A percentile compares a stretch with the other conserved stretches of the same genome.
Conservation (phyloP, 53 echinoderm and acorn worm genomes). For the Crossaster papposus region DNA sequence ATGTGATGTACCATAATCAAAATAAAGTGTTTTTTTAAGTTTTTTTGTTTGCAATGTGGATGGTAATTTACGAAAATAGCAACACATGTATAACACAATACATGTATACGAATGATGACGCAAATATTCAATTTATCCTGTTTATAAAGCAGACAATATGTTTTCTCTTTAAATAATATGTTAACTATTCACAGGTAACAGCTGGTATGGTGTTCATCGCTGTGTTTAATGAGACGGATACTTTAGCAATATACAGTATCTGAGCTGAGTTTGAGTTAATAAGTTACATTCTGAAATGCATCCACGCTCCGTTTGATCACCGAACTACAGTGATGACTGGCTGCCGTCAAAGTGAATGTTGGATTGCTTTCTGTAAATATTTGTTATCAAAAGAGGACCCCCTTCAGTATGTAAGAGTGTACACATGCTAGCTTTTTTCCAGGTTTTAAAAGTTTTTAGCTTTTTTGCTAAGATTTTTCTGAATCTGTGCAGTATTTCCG, state of each 20-base stretch:
- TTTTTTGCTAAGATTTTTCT: no score
- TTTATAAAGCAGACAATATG: not conserved
- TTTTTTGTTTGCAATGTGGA: no score
- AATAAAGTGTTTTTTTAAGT: no score
- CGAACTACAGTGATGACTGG: not conserved
- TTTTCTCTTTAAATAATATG: not conserved
- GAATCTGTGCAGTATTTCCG: no score
- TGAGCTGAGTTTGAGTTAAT: not conserved
- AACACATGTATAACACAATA: no score
- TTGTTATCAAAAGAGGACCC: not conserved
- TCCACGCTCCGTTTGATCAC: not conserved
- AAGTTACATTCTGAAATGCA: not conserved
- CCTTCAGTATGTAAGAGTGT: not conserved
- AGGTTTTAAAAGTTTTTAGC: no score
- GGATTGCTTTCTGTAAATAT: not conserved
- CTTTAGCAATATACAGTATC: not conserved
- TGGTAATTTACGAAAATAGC: not conserved
- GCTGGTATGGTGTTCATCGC: slow-evolving; percentile 1
- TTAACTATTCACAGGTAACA: slow-evolving; percentile 9
- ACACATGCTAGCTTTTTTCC: no score
- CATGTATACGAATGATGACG: no score
- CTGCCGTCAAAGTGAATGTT: not conserved
- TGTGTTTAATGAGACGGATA: not conserved
- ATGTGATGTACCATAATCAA: no score
- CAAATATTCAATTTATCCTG: not conserved